phyloP scores from a whole-genome alignment of 1,140 invertebrate species.

The Drosophila nigrodunni region DNA sequence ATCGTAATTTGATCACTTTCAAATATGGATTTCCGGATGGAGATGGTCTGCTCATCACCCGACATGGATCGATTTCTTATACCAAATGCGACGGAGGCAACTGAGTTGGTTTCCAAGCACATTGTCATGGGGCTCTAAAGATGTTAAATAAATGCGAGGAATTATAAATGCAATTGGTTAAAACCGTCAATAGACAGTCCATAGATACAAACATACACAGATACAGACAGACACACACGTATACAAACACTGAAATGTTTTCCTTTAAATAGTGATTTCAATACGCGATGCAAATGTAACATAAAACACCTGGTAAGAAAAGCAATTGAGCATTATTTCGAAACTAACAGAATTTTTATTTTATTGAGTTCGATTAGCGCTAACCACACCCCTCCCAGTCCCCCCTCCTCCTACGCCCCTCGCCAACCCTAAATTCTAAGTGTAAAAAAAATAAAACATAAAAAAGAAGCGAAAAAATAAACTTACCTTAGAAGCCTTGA shows the following conservation, averaged over 20 bases:
- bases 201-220: slow-evolving; percentile 22
- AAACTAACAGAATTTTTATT: slow-evolving; percentile 2
- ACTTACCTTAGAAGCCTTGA: slow-evolving; percentile 61
- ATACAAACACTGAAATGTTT: slow-evolving; percentile 49
- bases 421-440: slow-evolving; percentile 45
- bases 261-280: slow-evolving; percentile 52
- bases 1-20: slow-evolving; percentile 97
- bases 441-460: slow-evolving; percentile 34
- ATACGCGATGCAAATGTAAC: slow-evolving; percentile 61
- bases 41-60: slow-evolving; percentile 84
- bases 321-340: not conserved
- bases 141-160: slow-evolving; percentile 47
- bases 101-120: slow-evolving; percentile 86
- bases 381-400: slow-evolving; percentile 11
- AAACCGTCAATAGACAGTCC: slow-evolving; percentile 1
- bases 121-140: slow-evolving; percentile 85
- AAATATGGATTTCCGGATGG: slow-evolving; percentile 86
- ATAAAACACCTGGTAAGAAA: slow-evolving; percentile 35
- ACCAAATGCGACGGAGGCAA: slow-evolving; percentile 95
- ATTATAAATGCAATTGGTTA: not conserved
- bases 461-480: slow-evolving; percentile 5
- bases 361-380: slow-evolving; percentile 32
- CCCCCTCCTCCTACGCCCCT: not conserved
- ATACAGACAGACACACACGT: slow-evolving; percentile 20
- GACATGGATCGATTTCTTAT: slow-evolving; percentile 97